phyloP scores from a whole-genome alignment of 23 tunicate species.

The Halocynthia roretzi region DNA sequence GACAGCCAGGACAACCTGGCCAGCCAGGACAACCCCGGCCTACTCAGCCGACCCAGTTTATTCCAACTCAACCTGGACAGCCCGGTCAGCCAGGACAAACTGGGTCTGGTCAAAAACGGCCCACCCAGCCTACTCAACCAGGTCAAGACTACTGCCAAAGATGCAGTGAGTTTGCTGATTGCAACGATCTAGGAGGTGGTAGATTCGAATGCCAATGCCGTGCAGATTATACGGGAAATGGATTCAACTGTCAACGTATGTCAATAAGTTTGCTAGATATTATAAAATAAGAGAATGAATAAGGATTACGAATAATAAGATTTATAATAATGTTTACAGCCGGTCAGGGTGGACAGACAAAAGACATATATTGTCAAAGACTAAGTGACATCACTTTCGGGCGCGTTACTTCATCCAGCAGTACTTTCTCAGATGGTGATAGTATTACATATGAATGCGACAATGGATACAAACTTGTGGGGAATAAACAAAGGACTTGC shows the following conservation, averaged over 20 bases:
- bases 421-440: too few relatives aligned
- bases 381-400: background rate
- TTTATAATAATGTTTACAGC: background rate
- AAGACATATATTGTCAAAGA: background rate
- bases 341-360: background rate
- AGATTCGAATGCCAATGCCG: background rate
- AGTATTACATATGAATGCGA: conserved; percentile 8
- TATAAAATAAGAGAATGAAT: background rate
- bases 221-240: background rate
- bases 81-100: conserved; percentile 1
- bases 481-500: conserved; percentile 12
- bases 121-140: background rate
- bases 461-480: conserved; percentile 1
- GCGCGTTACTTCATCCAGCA: too few relatives aligned
- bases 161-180: background rate
- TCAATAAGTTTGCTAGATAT: background rate
- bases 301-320: background rate
- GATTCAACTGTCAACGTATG: background rate
- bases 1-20: conserved; percentile 21
- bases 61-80: background rate
- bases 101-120: background rate
- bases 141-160: background rate
- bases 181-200: background rate
- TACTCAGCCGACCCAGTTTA: background rate
- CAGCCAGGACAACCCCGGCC: background rate